Conservation (phyloP, 2,113 vertebrate genomes). For the Chloebia gouldiae region DNA sequence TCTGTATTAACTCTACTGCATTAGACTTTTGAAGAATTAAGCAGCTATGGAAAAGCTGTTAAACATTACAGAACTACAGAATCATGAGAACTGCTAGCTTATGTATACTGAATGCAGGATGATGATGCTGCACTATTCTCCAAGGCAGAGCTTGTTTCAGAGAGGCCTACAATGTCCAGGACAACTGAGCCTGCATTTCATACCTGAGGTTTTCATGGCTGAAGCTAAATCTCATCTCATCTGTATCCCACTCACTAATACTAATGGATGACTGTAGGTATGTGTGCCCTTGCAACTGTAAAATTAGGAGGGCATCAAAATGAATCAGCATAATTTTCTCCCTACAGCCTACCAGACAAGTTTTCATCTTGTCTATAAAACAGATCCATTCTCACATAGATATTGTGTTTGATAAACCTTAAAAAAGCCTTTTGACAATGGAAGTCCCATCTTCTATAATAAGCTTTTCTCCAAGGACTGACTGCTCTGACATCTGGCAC, state of each 20-base stretch:
- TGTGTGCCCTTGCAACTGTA: not conserved
- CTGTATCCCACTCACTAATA: not conserved
- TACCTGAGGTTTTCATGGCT: not conserved
- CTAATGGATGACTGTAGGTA: not conserved
- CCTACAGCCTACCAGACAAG: not conserved
- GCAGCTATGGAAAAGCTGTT: not conserved
- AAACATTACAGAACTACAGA: not conserved
- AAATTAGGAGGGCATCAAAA: not conserved
- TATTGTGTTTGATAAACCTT: not conserved
- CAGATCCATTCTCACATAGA: not conserved
- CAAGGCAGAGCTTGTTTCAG: not conserved
- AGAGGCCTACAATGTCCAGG: not conserved
- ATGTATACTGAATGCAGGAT: not conserved
- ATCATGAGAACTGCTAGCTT: not conserved
- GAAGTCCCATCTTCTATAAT: not conserved
- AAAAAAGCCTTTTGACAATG: not conserved
- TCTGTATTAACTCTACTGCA: not conserved
- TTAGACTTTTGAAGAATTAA: not conserved
- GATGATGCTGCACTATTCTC: not conserved
- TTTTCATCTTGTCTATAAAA: not conserved
- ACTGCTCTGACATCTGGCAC: not conserved
- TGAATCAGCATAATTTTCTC: not conserved
- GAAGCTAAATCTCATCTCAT: not conserved
- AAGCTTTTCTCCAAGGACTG: not conserved
- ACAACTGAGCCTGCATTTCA: not conserved